phyloP scores from a whole-genome alignment of 1,140 invertebrate genomes.

The Ylistrum balloti region DNA sequence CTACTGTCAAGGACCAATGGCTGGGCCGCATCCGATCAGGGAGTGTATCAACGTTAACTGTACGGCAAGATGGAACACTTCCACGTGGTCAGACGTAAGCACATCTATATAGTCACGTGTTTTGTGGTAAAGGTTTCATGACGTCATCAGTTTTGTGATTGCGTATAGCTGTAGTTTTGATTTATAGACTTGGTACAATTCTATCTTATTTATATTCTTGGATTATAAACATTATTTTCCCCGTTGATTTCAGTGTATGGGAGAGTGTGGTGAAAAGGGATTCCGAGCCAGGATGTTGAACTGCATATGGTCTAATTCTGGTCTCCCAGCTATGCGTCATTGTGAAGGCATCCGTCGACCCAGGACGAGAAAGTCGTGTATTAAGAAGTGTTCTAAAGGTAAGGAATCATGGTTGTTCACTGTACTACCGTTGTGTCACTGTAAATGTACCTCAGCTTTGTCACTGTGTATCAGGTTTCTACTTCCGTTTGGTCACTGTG shows the following conservation, averaged over 20 bases:
- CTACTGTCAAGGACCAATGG: constrained; percentile 56
- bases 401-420: constrained; percentile 41
- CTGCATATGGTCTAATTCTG: constrained; percentile 68
- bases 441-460: no score
- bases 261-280: constrained; percentile 65
- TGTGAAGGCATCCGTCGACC: constrained; percentile 67
- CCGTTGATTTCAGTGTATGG: constrained; percentile 54
- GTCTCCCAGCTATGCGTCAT: constrained; percentile 62
- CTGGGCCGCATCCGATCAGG: constrained; percentile 53
- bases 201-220: no score
- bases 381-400: constrained; percentile 62
- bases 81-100: constrained; percentile 70
- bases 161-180: no score
- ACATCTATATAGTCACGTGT: background rate
- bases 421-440: no score
- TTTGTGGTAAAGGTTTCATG: background rate
- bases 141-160: no score
- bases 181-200: no score
- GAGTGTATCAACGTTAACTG: constrained; percentile 68
- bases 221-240: no score
- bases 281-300: constrained; percentile 67
- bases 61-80: constrained; percentile 69
- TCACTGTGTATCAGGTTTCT: no score
- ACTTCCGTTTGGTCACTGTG: no score
- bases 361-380: constrained; percentile 57